phyloP scores from a whole-genome alignment of 2,888 invertebrate genomes.

The Sabatieria punctata region DNA sequence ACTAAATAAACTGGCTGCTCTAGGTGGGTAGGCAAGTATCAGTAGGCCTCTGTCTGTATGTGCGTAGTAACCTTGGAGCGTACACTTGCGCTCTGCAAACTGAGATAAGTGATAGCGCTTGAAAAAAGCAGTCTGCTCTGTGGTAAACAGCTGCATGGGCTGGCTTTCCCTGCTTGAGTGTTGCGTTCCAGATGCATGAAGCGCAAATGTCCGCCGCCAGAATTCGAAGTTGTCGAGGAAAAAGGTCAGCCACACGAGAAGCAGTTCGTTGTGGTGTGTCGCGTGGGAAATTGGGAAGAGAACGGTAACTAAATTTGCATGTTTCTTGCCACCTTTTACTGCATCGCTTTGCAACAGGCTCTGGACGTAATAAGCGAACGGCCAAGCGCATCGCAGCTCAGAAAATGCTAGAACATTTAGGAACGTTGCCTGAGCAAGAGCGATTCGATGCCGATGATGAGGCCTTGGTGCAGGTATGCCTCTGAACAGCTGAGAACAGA shows the following conservation, averaged over 20 bases:
- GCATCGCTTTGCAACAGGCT: constrained; percentile 19
- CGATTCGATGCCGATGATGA: constrained; percentile 58
- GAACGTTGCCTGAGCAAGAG: constrained; percentile 50
- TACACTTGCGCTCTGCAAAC: too few relatives aligned
- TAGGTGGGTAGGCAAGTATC: too few relatives aligned
- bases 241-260: constrained; percentile 80
- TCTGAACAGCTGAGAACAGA: too few relatives aligned
- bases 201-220: constrained; percentile 80
- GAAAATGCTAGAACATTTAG: constrained; percentile 60
- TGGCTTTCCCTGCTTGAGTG: too few relatives aligned
- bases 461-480: too few relatives aligned
- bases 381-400: constrained; percentile 90
- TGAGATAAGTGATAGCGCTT: too few relatives aligned
- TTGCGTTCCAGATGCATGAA: constrained; percentile 90
- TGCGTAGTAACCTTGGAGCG: too few relatives aligned
- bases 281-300: constrained; percentile 65
- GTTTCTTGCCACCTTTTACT: background rate
- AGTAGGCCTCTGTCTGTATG: too few relatives aligned
- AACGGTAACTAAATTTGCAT: constrained; percentile 33
- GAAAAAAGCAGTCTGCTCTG: too few relatives aligned
- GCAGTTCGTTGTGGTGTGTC: constrained; percentile 78
- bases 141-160: too few relatives aligned
- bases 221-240: constrained; percentile 64
- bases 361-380: constrained; percentile 81
- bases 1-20: too few relatives aligned